These are phyloP conservation scores for Anarhynchus alexandrinus DNA, from an alignment of 2,113 vertebrate species.

Conservation along the genomic window DNA sequence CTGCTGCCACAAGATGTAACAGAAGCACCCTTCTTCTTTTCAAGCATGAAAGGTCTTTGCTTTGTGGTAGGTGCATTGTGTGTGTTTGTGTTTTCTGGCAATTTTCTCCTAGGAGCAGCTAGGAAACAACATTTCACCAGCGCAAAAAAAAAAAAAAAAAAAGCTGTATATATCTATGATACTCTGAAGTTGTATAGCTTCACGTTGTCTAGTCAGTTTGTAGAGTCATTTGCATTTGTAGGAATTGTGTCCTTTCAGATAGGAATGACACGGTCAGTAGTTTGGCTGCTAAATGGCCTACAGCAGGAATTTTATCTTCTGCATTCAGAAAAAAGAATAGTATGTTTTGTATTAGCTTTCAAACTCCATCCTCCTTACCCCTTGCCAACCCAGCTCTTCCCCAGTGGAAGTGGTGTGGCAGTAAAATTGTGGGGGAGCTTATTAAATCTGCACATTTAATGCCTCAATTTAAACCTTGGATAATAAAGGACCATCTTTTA, in stretches of 20 bases:
- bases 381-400: not conserved
- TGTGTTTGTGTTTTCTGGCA: not conserved
- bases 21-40: not conserved
- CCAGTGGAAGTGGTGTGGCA: not conserved
- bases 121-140: not conserved
- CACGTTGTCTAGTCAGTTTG: not conserved
- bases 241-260: not conserved
- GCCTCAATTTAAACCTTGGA: slow-evolving; percentile 19
- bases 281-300: not conserved
- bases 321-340: not conserved
- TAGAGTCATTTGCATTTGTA: not conserved
- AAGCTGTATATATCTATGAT: not conserved
- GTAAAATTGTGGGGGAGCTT: slow-evolving; percentile 18
- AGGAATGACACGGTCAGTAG: not conserved
- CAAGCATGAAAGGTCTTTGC: not conserved
- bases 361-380: not conserved
- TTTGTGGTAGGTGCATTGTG: not conserved
- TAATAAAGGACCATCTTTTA: slow-evolving; percentile 14
- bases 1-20: not conserved
- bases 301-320: not conserved
- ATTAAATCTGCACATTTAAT: slow-evolving; percentile 11
- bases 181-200: not conserved
- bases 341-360: not conserved
- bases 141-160: not conserved
- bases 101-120: not conserved